Evolutionary conservation across 2,113 vertebrate genomes (phyloP).

Genomic region (Verasper variegatus): DNA sequence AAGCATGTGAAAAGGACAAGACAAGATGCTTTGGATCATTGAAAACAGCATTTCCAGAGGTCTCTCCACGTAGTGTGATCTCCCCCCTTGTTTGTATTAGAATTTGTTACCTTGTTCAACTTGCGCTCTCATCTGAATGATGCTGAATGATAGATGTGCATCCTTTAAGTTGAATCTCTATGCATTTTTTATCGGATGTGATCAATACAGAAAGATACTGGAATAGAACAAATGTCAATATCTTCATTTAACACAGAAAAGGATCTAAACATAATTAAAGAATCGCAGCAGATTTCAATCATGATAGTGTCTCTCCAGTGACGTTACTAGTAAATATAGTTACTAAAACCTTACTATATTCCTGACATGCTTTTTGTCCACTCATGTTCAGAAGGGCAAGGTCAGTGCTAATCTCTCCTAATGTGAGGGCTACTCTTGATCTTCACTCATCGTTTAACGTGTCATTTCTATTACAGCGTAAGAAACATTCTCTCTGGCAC

Average conservation of each 20-base stretch:
- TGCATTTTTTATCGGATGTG: conserved; percentile 17
- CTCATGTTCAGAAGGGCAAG: conserved; percentile 29
- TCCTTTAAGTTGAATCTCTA: conserved; percentile 12
- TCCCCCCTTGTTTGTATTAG: conserved; percentile 50
- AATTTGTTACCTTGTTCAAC: conserved; percentile 33
- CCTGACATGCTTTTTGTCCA: background rate
- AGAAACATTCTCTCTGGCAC: background rate
- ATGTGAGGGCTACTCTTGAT: conserved; percentile 1
- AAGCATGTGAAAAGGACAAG: conserved; percentile 82
- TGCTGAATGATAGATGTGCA: conserved; percentile 24
- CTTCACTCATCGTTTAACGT: conserved; percentile 4
- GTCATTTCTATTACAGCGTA: background rate
- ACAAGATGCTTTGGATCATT: conserved; percentile 83
- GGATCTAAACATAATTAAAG: background rate
- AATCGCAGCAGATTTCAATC: conserved; percentile 11
- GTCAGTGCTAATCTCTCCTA: conserved; percentile 16
- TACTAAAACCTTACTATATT: background rate
- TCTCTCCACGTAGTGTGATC: conserved; percentile 59
- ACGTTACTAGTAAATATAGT: background rate
- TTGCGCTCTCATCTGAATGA: conserved; percentile 34
- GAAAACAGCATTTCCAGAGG: conserved; percentile 77
- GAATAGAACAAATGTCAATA: conserved; percentile 8
- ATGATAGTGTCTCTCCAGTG: background rate
- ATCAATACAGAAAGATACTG: conserved; percentile 15
- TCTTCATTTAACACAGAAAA: background rate